Conservation (phyloP, 2,113 vertebrate genomes). For the Sigmodon hispidus region DNA sequence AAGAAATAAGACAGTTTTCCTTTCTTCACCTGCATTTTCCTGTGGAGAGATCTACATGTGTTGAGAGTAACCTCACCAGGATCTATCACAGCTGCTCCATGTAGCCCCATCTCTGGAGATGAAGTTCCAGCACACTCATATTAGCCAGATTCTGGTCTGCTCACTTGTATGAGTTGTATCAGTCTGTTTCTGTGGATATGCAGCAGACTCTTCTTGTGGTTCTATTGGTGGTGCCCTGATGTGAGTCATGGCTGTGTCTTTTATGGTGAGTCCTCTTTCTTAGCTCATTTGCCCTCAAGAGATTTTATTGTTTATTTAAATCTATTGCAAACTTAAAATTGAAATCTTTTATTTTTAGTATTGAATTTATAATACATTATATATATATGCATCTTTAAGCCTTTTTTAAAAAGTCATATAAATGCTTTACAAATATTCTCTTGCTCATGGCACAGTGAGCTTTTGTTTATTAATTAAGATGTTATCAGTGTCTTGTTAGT, state of each 20-base stretch:
- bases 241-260: neutral
- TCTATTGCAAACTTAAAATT: neutral
- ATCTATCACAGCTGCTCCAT: neutral
- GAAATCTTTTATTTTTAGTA: constrained; percentile 16
- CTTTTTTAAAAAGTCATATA: neutral
- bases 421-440: neutral
- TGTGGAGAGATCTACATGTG: constrained; percentile 9
- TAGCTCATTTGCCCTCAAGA: constrained; percentile 14
- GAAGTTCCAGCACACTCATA: neutral
- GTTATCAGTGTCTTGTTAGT: neutral
- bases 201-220: neutral
- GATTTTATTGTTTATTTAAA: constrained; percentile 40
- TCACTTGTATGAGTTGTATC: neutral
- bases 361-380: neutral
- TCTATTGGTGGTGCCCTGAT: constrained; percentile 39
- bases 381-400: neutral
- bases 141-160: neutral
- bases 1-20: neutral
- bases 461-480: neutral
- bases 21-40: neutral
- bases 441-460: neutral
- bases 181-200: neutral
- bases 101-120: neutral
- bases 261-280: neutral
- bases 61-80: neutral